These are phyloP conservation scores for Cuniculus paca DNA, from an alignment of 2,797 vertebrate species.

Conservation along the genomic window DNA sequence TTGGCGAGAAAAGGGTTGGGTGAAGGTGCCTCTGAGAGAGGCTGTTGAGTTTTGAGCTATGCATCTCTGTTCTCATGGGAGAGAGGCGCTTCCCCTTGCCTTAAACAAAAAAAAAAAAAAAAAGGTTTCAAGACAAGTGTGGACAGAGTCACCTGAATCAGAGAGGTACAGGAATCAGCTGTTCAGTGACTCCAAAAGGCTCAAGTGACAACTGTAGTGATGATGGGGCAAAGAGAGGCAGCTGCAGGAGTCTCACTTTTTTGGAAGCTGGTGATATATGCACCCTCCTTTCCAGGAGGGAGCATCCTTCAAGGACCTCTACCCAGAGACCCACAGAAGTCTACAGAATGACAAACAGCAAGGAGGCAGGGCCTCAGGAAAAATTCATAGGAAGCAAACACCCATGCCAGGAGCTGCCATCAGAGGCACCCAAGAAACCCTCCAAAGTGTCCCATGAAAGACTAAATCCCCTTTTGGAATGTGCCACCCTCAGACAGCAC, in stretches of 20 bases:
- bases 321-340: neutral
- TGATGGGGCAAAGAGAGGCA: neutral
- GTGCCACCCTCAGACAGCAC: neutral
- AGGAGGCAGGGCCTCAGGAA: neutral
- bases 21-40: accelerated
- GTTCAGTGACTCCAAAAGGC: neutral
- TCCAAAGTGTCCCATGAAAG: neutral
- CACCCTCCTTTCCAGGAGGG: neutral
- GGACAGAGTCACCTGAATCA: neutral
- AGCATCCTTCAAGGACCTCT: neutral
- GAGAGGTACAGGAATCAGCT: too few species aligned
- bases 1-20: neutral
- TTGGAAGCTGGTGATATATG: neutral
- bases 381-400: neutral
- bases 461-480: neutral
- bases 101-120: neutral
- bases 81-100: neutral
- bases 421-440: neutral
- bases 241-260: neutral
- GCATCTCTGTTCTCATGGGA: too few species aligned
- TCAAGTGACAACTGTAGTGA: neutral
- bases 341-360: neutral
- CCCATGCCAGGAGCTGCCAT: neutral
- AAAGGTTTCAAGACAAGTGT: neutral
- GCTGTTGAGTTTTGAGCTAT: neutral